Evolutionary conservation across 2,797 vertebrate genomes (phyloP).

Genomic region (Anguilla anguilla): DNA sequence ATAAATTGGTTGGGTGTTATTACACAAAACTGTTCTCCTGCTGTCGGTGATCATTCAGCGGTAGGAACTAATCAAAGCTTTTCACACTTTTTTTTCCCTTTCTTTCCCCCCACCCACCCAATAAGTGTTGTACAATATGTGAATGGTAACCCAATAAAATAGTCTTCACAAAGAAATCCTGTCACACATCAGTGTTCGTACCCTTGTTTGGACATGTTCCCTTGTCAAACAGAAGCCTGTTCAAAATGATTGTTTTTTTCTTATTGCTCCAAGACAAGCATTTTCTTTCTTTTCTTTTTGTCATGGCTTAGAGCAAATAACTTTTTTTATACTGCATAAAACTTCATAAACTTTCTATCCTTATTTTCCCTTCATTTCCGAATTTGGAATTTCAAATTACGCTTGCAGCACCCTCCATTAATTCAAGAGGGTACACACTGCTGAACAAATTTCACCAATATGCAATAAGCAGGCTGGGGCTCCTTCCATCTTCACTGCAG

Average conservation of each 20-base stretch:
- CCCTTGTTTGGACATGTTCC: not conserved
- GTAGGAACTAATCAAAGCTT: conserved; percentile 1
- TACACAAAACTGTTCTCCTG: not conserved
- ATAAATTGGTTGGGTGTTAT: not conserved
- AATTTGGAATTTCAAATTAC: conserved; percentile 3
- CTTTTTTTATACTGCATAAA: not conserved
- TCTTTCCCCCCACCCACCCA: not conserved
- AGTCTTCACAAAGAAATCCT: not conserved
- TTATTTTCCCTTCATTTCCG: not conserved
- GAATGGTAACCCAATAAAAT: not conserved
- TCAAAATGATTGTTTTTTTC: not conserved
- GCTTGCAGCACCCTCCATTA: not conserved
- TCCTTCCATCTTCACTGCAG: not conserved
- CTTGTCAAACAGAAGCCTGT: not conserved
- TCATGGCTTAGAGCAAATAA: not conserved
- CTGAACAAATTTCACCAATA: not conserved
- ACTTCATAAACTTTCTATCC: conserved; percentile 9
- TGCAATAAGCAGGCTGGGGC: not conserved
- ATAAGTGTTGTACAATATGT: not conserved
- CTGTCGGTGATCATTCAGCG: not conserved
- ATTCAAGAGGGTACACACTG: not conserved
- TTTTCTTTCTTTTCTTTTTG: not conserved
- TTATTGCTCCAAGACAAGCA: not conserved
- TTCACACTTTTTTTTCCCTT: not conserved
- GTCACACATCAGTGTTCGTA: conserved; percentile 2